A percentile compares a stretch with the other conserved stretches of the same genome.
Conservation (phyloP, 1,140 invertebrate genomes). For the Pantala flavescens region DNA sequence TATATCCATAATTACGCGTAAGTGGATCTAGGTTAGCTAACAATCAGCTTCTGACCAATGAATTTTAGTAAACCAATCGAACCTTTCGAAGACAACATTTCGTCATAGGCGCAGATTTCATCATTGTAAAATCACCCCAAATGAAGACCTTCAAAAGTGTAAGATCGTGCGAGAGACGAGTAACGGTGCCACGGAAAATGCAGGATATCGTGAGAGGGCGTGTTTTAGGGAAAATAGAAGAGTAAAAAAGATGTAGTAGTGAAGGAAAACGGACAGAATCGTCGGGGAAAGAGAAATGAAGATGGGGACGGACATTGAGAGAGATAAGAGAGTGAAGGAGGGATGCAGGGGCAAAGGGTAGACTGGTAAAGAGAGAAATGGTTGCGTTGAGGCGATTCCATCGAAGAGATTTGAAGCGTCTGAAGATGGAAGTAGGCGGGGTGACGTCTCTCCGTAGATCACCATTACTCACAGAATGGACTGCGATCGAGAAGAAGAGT, state of each 20-base stretch:
- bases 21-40: no score
- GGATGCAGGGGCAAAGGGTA: not conserved
- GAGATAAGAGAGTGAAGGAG: not conserved
- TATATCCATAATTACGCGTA: no score
- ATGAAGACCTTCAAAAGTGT: no score
- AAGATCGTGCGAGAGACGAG: no score
- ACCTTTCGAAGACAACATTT: no score
- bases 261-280: not conserved
- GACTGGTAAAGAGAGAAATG: not conserved
- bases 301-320: slow-evolving; percentile 16
- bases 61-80: no score
- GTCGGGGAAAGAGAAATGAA: slow-evolving; percentile 11
- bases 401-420: slow-evolving; percentile 5
- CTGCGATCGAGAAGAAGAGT: not conserved
- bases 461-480: not conserved
- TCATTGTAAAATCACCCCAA: no score
- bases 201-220: no score
- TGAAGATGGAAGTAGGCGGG: not conserved
- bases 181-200: no score
- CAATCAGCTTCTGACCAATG: no score
- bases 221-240: not conserved
- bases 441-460: not conserved
- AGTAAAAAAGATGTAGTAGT: slow-evolving; percentile 16
- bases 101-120: no score
- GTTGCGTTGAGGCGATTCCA: not conserved